A percentile compares a stretch with the other conserved stretches of the same genome.
phyloP scores from a whole-genome alignment of 35 echinoderm and acorn worm species.

The Acanthaster planci region DNA sequence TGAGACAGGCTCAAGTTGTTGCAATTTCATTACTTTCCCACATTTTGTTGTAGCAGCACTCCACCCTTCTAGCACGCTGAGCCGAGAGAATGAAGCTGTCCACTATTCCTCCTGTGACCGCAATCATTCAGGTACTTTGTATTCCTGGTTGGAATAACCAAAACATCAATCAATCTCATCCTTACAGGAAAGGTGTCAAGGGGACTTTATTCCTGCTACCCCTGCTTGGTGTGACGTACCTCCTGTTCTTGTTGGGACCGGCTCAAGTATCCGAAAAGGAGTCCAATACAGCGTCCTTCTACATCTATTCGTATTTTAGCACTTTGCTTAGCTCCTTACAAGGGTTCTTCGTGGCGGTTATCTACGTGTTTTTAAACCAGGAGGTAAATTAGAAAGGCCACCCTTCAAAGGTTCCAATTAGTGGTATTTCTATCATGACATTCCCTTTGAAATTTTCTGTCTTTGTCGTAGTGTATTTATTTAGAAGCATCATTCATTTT shows the following conservation, averaged over 20 bases:
- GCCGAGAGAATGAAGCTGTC: no score
- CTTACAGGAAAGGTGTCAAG: slow-evolving; percentile 79
- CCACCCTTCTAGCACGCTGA: no score
- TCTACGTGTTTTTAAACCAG: slow-evolving; percentile 89
- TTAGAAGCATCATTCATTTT: no score
- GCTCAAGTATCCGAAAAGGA: neutral
- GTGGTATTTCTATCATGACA: no score
- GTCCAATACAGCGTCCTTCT: neutral
- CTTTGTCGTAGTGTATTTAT: no score
- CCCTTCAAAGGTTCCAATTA: neutral
- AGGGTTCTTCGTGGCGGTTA: slow-evolving; percentile 84
- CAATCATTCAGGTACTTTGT: no score
- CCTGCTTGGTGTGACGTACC: slow-evolving; percentile 72
- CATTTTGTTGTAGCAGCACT: no score
- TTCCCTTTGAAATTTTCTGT: no score
- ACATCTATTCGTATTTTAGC: slow-evolving; percentile 63
- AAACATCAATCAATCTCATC: neutral
- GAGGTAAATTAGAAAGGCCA: slow-evolving; percentile 51
- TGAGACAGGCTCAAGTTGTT: no score
- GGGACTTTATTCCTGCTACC: slow-evolving; percentile 80
- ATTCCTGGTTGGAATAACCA: no score
- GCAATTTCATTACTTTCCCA: no score
- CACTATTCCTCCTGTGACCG: no score
- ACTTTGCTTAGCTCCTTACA: slow-evolving; percentile 69
- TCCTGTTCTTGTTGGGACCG: slow-evolving; percentile 72